These are phyloP conservation scores for Napeogenes sylphis DNA, from an alignment of 2,888 invertebrate genomes.

Conservation along the genomic window DNA sequence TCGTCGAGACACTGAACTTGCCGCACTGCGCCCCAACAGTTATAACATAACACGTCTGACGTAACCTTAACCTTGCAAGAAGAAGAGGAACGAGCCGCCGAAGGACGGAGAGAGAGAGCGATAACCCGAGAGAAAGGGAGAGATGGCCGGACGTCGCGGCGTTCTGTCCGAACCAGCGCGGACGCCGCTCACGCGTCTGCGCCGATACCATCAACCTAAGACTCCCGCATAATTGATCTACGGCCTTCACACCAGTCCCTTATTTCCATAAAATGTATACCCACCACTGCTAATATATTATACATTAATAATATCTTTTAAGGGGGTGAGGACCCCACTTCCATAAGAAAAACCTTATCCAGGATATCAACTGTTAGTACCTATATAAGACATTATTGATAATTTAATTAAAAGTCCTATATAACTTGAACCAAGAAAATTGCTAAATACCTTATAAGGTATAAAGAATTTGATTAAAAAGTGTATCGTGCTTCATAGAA, in stretches of 20 bases:
- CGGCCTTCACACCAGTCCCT: conserved; percentile 25
- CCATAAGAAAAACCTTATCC: too few species aligned
- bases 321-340: neutral
- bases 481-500: neutral
- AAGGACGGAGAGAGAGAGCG: conserved; percentile 77
- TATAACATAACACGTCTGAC: conserved; percentile 79
- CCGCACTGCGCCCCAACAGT: conserved; percentile 75
- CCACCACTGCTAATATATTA: conserved; percentile 3
- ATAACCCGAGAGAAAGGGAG: conserved; percentile 74
- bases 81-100: conserved; percentile 75
- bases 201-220: conserved; percentile 20
- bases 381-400: too few species aligned
- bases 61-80: conserved; percentile 79
- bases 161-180: conserved; percentile 32
- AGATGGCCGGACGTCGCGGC: conserved; percentile 47
- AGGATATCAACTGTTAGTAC: too few species aligned
- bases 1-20: conserved; percentile 78
- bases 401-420: too few species aligned
- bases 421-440: too few species aligned
- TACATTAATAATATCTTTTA: neutral
- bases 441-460: too few species aligned
- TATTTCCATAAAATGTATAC: conserved; percentile 12
- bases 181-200: conserved; percentile 24
- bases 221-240: conserved; percentile 16
- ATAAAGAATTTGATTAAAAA: too few species aligned